Evolutionary conservation across 2,888 invertebrate species (phyloP).

Genomic region (Homarus gammarus): DNA sequence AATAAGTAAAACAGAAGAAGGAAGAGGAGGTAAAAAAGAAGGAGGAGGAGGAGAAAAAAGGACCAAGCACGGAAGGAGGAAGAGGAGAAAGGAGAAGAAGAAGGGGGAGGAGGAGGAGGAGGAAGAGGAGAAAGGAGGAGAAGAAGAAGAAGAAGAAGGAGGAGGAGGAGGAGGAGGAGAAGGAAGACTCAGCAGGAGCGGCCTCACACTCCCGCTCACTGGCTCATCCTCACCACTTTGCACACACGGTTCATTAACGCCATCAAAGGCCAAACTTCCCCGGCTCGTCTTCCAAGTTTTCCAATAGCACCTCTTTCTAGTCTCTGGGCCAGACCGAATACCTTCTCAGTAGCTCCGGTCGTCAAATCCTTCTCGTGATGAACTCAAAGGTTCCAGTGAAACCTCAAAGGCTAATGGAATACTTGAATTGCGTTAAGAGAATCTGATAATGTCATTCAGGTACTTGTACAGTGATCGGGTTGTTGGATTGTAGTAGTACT

Average conservation of each 20-base stretch:
- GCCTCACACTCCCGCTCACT: not conserved
- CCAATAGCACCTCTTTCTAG: constrained; percentile 7
- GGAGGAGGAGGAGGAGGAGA: not conserved
- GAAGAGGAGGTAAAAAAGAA: not conserved
- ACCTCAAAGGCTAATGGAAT: too few species aligned
- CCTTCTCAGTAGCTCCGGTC: not conserved
- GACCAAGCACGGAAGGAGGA: not conserved
- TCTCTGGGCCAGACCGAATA: not conserved
- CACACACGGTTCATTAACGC: constrained; percentile 18
- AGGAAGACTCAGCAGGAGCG: not conserved
- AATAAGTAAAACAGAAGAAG: constrained; percentile 20
- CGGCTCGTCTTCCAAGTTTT: not conserved
- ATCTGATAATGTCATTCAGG: too few species aligned
- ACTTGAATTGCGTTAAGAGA: too few species aligned
- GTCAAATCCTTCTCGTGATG: too few species aligned
- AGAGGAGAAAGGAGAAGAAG: not conserved
- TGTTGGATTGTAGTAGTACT: too few species aligned
- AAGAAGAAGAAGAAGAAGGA: too few species aligned
- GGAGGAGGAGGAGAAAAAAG: not conserved
- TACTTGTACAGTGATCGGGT: too few species aligned
- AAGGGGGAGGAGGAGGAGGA: not conserved
- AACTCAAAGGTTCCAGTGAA: too few species aligned
- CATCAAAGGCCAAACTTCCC: not conserved
- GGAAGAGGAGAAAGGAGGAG: not conserved
- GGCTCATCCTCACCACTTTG: not conserved